Evolutionary conservation across 2,797 vertebrate species (phyloP), one percentile per base, ranked within the genome.

Genomic region (Dipus sagitta): DNA sequence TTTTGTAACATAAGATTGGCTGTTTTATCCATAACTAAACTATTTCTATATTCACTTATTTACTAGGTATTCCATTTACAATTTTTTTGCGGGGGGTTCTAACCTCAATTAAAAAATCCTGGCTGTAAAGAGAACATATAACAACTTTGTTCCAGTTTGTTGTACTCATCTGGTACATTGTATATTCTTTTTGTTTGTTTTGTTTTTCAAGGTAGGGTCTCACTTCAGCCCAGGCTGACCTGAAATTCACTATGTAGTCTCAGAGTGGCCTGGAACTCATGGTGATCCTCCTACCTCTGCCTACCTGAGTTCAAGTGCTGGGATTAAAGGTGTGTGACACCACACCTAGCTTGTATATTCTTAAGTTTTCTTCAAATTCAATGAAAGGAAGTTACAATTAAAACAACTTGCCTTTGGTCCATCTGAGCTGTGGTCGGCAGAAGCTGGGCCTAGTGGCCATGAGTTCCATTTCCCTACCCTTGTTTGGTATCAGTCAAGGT

Each of bases 21-120:
- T 20, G 7, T 64, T 8, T n/a, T 80, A 10, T 82, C 89, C 20
- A 71, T 70, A 77, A 93, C 80, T 78, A 75, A 23, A 30, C 79
- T 52, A 38, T 81, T 94, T 80, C 47, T 47, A 9, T 64, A 42
- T 79, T 90, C 70, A 34, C 28, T 82, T 60, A 18, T 62, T 85
- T 64, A 20, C 74, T 85, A 38, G 71, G 4, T 5, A 68, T 76
- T 74, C 23, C 11, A 52, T 26, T 75, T 85, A 81, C 82, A 76
- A 85, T 34, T 87, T 58, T 60, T 21, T 92, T 92, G 52, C 3
- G 38, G 38, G 38, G 38, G n/a, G 83, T 79, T 60, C 32, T 76
- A 82, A 38, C 2, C 80, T 88, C 26, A 58, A 52, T 92, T 47
- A 92, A 93, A 96, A 93, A 82, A 30, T 68, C 38, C 26, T 76